Conservation (phyloP, 2,888 invertebrate genomes). For the Drosophila phalerata region DNA sequence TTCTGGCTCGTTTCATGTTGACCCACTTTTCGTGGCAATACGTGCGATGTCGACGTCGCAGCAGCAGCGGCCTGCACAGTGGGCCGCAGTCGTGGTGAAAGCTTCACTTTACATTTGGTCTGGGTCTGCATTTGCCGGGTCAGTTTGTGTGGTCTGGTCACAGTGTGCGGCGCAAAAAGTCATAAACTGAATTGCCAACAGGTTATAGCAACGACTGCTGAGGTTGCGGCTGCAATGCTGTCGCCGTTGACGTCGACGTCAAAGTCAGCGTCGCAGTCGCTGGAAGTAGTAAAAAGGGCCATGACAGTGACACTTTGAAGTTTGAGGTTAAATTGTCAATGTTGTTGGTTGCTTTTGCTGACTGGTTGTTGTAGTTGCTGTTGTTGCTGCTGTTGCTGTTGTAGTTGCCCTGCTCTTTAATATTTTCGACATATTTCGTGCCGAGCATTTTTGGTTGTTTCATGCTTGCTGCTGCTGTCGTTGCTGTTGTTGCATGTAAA, state of each 20-base stretch:
- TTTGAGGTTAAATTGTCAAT: slow-evolving; percentile 83
- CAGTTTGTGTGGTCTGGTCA: slow-evolving; percentile 19
- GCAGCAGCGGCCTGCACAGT: slow-evolving; percentile 65
- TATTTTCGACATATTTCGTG: slow-evolving; percentile 63
- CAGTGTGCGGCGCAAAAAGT: slow-evolving; percentile 72
- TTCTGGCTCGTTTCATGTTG: slow-evolving; percentile 80
- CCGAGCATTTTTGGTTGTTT: slow-evolving; percentile 32
- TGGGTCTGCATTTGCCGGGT: not conserved
- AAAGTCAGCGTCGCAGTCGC: slow-evolving; percentile 27
- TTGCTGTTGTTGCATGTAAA: slow-evolving; percentile 35
- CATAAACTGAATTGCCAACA: slow-evolving; percentile 82
- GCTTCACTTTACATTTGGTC: slow-evolving; percentile 30
- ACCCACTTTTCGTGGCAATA: slow-evolving; percentile 77
- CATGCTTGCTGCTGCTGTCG: slow-evolving; percentile 6
- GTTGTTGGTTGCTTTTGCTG: slow-evolving; percentile 54
- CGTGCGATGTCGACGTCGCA: slow-evolving; percentile 65
- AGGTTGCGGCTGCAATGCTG: slow-evolving; percentile 48
- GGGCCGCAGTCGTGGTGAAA: slow-evolving; percentile 59
- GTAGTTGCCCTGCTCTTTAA: slow-evolving; percentile 43
- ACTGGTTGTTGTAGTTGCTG: slow-evolving; percentile 27
- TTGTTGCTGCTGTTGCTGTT: slow-evolving; percentile 34
- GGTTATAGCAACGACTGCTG: slow-evolving; percentile 67
- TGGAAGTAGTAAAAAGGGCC: slow-evolving; percentile 82
- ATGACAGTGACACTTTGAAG: slow-evolving; percentile 84
- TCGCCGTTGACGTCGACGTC: slow-evolving; percentile 8